Base-by-base conservation (phyloP, 2,113 vertebrate genomes). In the Oreochromis tanganicae region DNA sequence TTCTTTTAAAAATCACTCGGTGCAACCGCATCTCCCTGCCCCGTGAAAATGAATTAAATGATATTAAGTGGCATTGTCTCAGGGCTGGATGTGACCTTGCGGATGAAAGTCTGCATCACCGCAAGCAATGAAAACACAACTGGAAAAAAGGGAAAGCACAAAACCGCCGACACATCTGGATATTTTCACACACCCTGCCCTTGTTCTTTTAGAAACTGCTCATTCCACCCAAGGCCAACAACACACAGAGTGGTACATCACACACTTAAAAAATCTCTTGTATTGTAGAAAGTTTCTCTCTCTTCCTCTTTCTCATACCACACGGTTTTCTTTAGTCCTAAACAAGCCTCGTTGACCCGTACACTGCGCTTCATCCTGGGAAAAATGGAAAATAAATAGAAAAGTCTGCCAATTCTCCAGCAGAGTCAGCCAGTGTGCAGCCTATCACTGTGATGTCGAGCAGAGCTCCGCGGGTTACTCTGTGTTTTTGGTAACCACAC, bases 161-260 rank as follows among this genome's bases (percentile, higher is more conserved):
- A 93, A 68, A 94, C 92, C 93, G 10, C 93, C 48, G 86, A 93
- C 88, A 91, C 90, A 61, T 92, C 94, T 94, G 94, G 94, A 93
- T 89, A 87, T 55, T 88, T 88, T 95, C 93, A 92, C 85, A 84
- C 86, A 85, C 82, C 80, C 78, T 81, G 80, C 52, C 48, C 80
- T 87, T 82, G 78, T 91, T 90, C 85, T 79, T 82, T 66, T 38
- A 79, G 66, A 83, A 88, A 56, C 82, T 84, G 17, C 81, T 87
- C 61, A 19, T 86, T 90, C 54, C 85, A 78, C 21, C 79, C 92
- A 88, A 93, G 89, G 90, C 88, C 90, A 85, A 71, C 29, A 48
- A 27, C 88, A 90, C 81, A 32, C 27, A 52, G 34, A 90, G 85
- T 80, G 81, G 24, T 66, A 17, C 34, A 87, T 85, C 79, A 50